These are phyloP conservation scores for Leptura quadrifasciata DNA, from an alignment of 2,888 invertebrate species.

Conservation along the genomic window DNA sequence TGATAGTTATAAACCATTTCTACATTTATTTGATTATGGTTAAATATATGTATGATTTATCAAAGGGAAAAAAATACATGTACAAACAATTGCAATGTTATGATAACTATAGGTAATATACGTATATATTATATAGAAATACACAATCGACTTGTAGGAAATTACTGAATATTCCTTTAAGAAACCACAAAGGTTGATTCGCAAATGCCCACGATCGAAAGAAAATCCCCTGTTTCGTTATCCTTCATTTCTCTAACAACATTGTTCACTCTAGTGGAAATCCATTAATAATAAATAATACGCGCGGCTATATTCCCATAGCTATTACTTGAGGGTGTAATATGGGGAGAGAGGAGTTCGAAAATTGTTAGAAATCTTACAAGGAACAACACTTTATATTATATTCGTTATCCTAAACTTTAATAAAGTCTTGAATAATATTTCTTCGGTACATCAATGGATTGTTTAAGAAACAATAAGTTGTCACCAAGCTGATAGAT, in stretches of 20 bases:
- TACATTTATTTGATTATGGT: too few relatives aligned
- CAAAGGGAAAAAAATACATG: too few relatives aligned
- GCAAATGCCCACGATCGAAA: slow-evolving; percentile 6
- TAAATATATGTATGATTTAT: too few relatives aligned
- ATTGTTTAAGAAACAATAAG: too few relatives aligned
- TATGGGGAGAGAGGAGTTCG: not conserved
- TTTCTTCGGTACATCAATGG: too few relatives aligned
- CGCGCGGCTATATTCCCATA: slow-evolving; percentile 44
- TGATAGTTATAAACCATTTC: too few relatives aligned
- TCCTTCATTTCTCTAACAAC: slow-evolving; percentile 59
- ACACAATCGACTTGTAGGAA: not conserved
- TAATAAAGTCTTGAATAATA: not conserved
- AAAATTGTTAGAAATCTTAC: not conserved
- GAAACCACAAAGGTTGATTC: slow-evolving; percentile 2
- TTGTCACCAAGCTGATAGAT: too few relatives aligned
- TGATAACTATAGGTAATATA: too few relatives aligned
- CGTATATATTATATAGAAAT: too few relatives aligned
- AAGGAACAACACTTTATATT: not conserved
- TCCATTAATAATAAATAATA: slow-evolving; percentile 72
- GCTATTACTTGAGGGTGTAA: slow-evolving; percentile 26
- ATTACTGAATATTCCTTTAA: not conserved
- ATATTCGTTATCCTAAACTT: not conserved
- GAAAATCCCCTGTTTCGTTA: not conserved
- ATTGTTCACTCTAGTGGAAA: slow-evolving; percentile 71
- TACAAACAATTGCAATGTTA: too few relatives aligned